Evolutionary conservation across 2,113 vertebrate species (phyloP).

Genomic region (Lampris megalopsis): DNA sequence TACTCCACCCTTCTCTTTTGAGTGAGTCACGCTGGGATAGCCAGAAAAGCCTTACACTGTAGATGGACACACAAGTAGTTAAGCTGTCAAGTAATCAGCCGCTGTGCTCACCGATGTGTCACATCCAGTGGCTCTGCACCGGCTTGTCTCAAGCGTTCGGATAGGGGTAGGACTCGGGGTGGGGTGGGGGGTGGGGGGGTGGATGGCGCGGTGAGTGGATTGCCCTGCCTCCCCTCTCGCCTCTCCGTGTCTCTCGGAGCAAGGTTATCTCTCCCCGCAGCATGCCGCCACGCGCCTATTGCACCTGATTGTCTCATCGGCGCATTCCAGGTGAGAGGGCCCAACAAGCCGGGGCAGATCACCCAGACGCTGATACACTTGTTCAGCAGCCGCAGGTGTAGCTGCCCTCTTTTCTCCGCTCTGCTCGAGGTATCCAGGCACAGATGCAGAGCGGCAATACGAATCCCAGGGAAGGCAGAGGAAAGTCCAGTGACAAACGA

Average conservation of each 20-base stretch:
- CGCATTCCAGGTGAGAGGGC: constrained; percentile 90
- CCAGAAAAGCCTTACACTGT: constrained; percentile 53
- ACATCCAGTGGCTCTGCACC: constrained; percentile 16
- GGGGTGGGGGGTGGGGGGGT: background rate
- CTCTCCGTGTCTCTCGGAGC: constrained; percentile 77
- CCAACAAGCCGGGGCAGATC: constrained; percentile 86
- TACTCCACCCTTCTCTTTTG: constrained; percentile 73
- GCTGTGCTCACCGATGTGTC: constrained; percentile 18
- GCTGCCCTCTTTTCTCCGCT: constrained; percentile 82
- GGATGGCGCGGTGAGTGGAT: constrained; percentile 62
- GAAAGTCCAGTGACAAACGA: constrained; percentile 58
- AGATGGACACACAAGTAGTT: constrained; percentile 34
- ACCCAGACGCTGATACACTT: constrained; percentile 94
- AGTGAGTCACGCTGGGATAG: constrained; percentile 71
- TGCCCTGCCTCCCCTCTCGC: constrained; percentile 59
- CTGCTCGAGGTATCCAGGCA: constrained; percentile 79
- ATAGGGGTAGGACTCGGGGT: constrained; percentile 27
- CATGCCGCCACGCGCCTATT: constrained; percentile 94
- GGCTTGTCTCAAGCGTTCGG: constrained; percentile 29
- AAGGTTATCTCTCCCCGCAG: constrained; percentile 82
- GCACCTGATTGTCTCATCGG: constrained; percentile 96
- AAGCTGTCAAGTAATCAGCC: constrained; percentile 72
- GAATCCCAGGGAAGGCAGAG: constrained; percentile 54
- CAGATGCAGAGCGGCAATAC: constrained; percentile 75
- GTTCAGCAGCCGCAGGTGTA: constrained; percentile 97